Conservation (phyloP, 64 coral and sea anemone species). For the Platygyra sinensis region DNA sequence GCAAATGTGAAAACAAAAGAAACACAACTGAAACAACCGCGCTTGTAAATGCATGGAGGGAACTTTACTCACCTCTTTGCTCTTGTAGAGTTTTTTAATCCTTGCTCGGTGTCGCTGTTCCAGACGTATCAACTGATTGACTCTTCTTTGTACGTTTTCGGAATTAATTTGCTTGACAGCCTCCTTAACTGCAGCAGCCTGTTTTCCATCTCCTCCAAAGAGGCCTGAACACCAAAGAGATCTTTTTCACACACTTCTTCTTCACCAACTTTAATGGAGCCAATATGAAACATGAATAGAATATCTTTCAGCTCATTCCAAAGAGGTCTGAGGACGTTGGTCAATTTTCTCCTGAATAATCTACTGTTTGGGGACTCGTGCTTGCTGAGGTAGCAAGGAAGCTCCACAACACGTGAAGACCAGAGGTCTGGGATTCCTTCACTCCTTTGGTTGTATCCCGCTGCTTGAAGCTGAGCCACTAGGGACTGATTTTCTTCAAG, state of each 20-base stretch:
- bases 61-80: background rate
- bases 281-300: background rate
- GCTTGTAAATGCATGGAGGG: background rate
- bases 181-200: constrained; percentile 8
- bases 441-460: constrained; percentile 41
- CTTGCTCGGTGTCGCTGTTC: constrained; percentile 14
- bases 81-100: constrained; percentile 9
- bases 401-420: background rate
- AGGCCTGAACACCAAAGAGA: constrained; percentile 11
- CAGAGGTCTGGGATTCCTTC: background rate
- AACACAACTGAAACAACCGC: background rate
- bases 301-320: constrained; percentile 29
- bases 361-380: background rate
- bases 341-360: background rate
- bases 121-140: constrained; percentile 7
- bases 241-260: background rate
- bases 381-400: constrained; percentile 21
- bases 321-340: background rate
- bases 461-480: constrained; percentile 47
- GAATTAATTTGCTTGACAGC: background rate
- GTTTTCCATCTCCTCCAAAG: constrained; percentile 11
- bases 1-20: background rate
- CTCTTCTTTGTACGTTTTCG: constrained; percentile 7
- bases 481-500: constrained; percentile 45
- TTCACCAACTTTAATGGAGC: background rate